Evolutionary conservation across 2,797 vertebrate genomes (phyloP), one percentile per base, ranked within the genome.

Genomic region (Neostethus bicornis): DNA sequence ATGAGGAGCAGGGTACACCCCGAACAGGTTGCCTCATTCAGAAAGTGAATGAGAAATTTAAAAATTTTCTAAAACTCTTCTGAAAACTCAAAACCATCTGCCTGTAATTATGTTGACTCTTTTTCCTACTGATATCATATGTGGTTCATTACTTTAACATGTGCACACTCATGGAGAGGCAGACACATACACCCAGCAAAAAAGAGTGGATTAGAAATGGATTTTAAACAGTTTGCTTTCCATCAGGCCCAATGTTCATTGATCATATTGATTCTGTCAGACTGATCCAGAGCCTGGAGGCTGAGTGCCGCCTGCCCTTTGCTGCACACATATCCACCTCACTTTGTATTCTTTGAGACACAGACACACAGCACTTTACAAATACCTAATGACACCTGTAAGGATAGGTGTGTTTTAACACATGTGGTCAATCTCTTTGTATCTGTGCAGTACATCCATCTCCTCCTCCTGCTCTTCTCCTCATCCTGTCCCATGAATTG

Each of bases 201-300:
- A 52, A 29, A 43, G 17, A 57, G 61, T 74, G 60, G 70, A 83
- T 81, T 73, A 82, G 50, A 67, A 53, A 73, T 70, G 66, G 75
- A 81, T 85, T 73, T 85, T 62, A 84, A 85, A 35, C 58, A 73
- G 79, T 81, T 80, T 69, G 62, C 61, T 68, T 73, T 81, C 58
- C 45, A 24, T 68, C 7, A 21, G 51, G 37, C 48, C 63, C 28
- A 43, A 59, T 83, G 75, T 84, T 87, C 77, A 79, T 80, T 85
- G 79, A 85, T 79, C 55, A 39, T 43, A 85, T 80, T 70, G 81
- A 87, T 86, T 81, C 46, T 84, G 79, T 83, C 75, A 77, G 53
- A 51, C 48, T 68, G 61, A 79, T 84, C 66, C 64, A 74, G 45
- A 59, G 62, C 67, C 65, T 54, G 51, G 47, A 51, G 56, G 20